Evolutionary conservation across 1,140 invertebrate species (phyloP), one percentile per base, ranked within the genome.

Genomic region (Diorhabda elongata): DNA sequence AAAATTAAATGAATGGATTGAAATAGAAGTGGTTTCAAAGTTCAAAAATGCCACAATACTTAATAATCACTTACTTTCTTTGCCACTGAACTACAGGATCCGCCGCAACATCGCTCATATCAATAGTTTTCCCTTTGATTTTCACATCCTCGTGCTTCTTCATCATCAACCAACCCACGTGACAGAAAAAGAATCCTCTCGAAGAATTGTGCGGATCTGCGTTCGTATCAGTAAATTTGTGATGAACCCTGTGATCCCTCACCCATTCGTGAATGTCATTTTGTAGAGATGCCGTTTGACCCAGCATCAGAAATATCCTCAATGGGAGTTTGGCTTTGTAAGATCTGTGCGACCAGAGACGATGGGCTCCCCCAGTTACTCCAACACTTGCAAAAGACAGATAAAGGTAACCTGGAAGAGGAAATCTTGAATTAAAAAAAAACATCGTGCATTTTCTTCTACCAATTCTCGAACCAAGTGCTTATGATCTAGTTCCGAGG

Each of bases 251-350:
- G 78, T 97, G 95, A 80, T 97, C 95, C 61, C 89, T 84, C 0
- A 90, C 90, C 90, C 90, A 92, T 75, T 91, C 88, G 74, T 87
- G 89, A 44, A 92, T 86, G 69, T 88, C 87, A 78, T 91, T 91
- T 82, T 88, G 70, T 4, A 72, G 69, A 71, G 96, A 93, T 26
- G 96, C 79, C 1, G 92, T 93, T 75, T 98, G 93, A 79, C 88
- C 89, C 3, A 92, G 74, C 3, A 92, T 75, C 8, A 90, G 86
- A 58, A 98, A 83, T 26, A 97, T 82, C 67, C 91, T 84, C 2
- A 98, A 83, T 2, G 95, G 96, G 84, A 91, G 89, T 80, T 89
- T 94, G 5, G 96, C 97, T 84, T 97, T 97, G 84, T 97, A 98
- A 0, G 95, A 90, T 76, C 91, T 88, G 81, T 98, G 97, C 5